Base-by-base conservation (phyloP, 2,888 invertebrate species). In the Synergus itoensis region DNA sequence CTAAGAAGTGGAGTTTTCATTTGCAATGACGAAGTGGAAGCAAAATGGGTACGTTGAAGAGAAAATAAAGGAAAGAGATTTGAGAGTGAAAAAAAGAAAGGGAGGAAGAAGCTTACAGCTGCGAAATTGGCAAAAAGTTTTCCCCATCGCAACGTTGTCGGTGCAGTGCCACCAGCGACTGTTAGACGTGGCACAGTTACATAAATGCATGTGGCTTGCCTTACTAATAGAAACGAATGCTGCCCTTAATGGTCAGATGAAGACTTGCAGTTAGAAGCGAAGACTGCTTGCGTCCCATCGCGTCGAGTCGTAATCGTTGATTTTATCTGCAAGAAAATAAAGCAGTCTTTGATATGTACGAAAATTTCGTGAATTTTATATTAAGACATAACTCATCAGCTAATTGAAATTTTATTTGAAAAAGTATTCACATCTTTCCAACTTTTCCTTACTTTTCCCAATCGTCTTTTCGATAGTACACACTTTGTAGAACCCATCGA, bases 101-200 rank as follows among this genome's bases (percentile, higher is more conserved):
- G 28, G 80, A 79, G 63, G 79, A 80, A 80, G 77, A 81, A 79
- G 82, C 83, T 82, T 76, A 65, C 79, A 79, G 78, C 77, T 78
- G 75, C 79, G 78, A 82, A 86, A 87, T 86, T 84, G 85, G 85
- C 84, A 86, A 87, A 86, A 88, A 88, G 84, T 85, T 87, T 86
- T 79, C 78, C 78, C 80, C 77, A 77, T 79, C 77, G 64, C 28
- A 28, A 2, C 28, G 28, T 2, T 28, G 28, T 28, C 28, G 28
- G 28, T 28, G 28, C 28, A 28, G 75, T 60, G 81, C 76, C 78
- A 75, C 79, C 78, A 78, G 77, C 77, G 18, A 67, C 62, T 63
- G 63, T 69, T 80, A 84, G 81, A 83, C 83, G 81, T 84, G 83
- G 78, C 84, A 80, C 80, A 79, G 81, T 85, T 86, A 84, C 85